Base-by-base conservation (phyloP, 2,113 vertebrate species). In the Petroica traversi region DNA sequence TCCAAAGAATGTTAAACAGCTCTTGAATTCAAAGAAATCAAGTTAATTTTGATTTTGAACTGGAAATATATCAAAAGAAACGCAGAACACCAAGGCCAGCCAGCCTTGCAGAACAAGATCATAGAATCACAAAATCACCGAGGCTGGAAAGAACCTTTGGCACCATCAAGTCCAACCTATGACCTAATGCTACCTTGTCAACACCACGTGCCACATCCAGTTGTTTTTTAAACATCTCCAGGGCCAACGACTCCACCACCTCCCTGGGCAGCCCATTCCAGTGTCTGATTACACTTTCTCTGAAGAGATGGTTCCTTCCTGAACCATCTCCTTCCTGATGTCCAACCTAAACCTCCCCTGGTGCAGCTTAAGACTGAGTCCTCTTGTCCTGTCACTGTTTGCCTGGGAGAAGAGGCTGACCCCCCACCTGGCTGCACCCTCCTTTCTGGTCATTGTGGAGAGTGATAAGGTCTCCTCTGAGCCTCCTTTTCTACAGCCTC, bases 321-420 rank as follows among this genome's bases (percentile, higher is more conserved):
- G n/a, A n/a, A n/a, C n/a, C n/a, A n/a, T n/a, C 8, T 66, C n/a
- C 11, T 28, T 67, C 34, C 20, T 49, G 7, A 41, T 67, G 25
- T 49, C 36, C 36, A 25, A 31, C 4, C 2, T 49, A 24, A 49
- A 66, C 11, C 20, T 29, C 12, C 36, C 25, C 36, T 34, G 20
- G 20, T 49, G 25, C 34, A 34, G 29, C 8, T 66, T 49, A 13
- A 40, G 49, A 11, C 29, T 25, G 14, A 40, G 17, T 51, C 34
- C 18, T 26, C 31, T 9, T 49, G 25, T 25, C 3, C 26, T 43
- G 8, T 67, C 31, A 11, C 20, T 85, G 59, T 19, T 22, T 22
- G 13, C 7, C 34, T 49, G 11, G 3, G 36, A 67, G 71, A 22
- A 43, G 71, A 41, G 25, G 26, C 5, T 0, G 0, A 41, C 1